A percentile compares a stretch with the other conserved stretches of the same genome.
Conservation (phyloP, 2,797 vertebrate genomes). For the Coranthus polyacanthus region DNA sequence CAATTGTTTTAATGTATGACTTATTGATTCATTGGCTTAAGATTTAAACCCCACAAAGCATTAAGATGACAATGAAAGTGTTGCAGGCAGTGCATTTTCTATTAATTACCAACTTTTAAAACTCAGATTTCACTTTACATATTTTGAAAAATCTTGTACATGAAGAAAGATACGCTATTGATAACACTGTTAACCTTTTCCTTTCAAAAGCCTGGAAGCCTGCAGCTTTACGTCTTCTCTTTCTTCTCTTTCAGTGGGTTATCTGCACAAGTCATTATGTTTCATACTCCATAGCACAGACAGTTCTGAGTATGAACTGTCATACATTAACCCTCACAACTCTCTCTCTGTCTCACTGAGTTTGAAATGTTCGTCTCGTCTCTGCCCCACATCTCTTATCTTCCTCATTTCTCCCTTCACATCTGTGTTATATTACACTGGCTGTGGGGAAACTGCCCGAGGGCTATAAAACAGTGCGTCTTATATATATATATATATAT, state of each 20-base stretch:
- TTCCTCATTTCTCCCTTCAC: background rate
- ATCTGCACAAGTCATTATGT: background rate
- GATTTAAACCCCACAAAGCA: background rate
- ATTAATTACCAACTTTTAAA: background rate
- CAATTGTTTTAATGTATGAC: no score
- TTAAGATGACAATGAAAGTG: background rate
- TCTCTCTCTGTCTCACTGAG: conserved; percentile 2
- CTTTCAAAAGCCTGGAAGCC: background rate
- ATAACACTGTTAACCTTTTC: background rate
- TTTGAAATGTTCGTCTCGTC: background rate
- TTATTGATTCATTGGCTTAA: background rate
- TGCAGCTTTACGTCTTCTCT: background rate
- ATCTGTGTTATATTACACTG: no score
- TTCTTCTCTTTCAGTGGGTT: background rate
- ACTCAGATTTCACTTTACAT: background rate
- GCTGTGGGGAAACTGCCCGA: background rate
- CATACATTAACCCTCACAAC: background rate
- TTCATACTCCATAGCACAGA: background rate
- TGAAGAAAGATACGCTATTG: background rate
- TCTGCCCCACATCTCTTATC: background rate
- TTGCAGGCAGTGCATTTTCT: background rate
- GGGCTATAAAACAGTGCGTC: background rate
- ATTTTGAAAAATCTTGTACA: background rate
- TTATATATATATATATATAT: background rate
- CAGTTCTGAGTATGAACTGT: background rate